Base-by-base conservation (phyloP, 2,888 invertebrate genomes). In the Stegana nigrithorax region DNA sequence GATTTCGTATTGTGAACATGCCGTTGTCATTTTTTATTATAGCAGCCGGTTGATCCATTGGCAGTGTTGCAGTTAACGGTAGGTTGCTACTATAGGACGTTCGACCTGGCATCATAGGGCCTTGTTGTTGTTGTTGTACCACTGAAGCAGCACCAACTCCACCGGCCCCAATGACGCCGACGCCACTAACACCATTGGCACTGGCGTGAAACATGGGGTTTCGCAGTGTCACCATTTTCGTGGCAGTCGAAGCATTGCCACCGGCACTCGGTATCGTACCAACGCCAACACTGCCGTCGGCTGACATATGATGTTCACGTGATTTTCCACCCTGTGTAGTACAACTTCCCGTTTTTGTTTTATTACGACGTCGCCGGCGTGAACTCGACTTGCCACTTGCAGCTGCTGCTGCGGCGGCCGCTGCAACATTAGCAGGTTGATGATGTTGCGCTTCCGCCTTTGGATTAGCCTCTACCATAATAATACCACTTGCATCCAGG, bases 1-100 rank as follows among this genome's bases (percentile, higher is more conserved):
- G 93, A 84, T 93, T 93, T 10, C 94, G 87, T 56, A 94, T 94
- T 0, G 94, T 94, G 64, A 93, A 94, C 93, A 94, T 94, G 8
- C 93, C 93, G 75, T 91, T 90, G 66, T 90, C 91, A 68, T 90
- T 90, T 72, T 90, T 91, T 72, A 91, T 90, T 67, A 91, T 91
- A 3, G 91, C 89, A 2, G 90, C 90, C 57, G 90, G 90, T 61
- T 89, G 89, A 66, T 86, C 85, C 73, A 84, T 85, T 23, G 81
- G 73, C 60, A 83, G 69, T 21, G 81, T 66, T n/a, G 82, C 74
- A 2, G 70, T 65, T 12, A 79, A 58, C 10, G 83, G 76, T 29
- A 78, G 50, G 12, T 67, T 68, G 6, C 65, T 66, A 25, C 78
- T 72, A 59, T 65, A 68, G 21, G 69, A 47, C n/a, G n/a, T n/a